phyloP scores from a whole-genome alignment of 2,113 vertebrate genomes.

The Ascaphus truei region DNA sequence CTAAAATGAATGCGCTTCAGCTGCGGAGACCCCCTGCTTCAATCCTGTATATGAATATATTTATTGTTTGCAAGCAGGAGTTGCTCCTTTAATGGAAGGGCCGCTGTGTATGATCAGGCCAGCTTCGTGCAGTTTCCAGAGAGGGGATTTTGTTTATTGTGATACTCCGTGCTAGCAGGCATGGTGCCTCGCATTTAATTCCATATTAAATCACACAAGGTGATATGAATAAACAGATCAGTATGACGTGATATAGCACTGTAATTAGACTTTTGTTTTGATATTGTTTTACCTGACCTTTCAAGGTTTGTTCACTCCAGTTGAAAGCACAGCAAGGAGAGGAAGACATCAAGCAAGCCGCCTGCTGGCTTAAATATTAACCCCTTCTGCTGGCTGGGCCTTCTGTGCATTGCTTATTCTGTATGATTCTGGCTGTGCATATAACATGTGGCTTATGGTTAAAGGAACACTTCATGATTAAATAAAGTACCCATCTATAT shows the following conservation, averaged over 20 bases:
- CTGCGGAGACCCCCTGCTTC: no score
- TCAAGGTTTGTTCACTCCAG: not conserved
- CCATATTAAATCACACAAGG: not conserved
- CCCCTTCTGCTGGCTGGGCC: no score
- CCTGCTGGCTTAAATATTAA: not conserved
- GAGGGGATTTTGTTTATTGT: not conserved
- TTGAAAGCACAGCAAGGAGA: not conserved
- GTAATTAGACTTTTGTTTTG: not conserved
- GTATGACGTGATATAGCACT: not conserved
- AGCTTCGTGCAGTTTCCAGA: not conserved
- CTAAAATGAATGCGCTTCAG: no score
- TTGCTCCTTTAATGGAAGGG: not conserved
- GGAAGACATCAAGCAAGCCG: not conserved
- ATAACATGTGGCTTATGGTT: no score
- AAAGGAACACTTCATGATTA: no score
- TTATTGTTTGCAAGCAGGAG: no score
- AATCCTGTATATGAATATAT: no score
- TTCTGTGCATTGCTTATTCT: not conserved
- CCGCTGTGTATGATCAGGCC: not conserved
- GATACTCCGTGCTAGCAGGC: not conserved
- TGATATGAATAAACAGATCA: not conserved
- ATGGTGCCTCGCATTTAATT: not conserved
- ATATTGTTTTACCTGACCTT: not conserved
- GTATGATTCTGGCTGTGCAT: not conserved
- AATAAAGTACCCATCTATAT: no score